These are phyloP conservation scores for Pachycephala philippinensis DNA, from an alignment of 2,113 vertebrate species.

Conservation along the genomic window DNA sequence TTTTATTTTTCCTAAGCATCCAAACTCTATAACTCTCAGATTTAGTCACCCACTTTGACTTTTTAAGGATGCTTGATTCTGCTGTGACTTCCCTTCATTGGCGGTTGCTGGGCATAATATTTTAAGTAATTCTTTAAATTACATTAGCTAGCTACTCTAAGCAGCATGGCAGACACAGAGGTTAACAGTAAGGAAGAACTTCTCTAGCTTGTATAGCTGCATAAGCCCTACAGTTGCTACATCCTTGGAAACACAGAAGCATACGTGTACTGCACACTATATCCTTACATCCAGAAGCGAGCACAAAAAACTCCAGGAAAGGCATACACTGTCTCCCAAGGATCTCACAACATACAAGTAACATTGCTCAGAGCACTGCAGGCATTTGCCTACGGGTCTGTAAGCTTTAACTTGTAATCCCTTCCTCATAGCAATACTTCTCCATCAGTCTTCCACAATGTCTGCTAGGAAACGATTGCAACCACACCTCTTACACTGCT, in stretches of 20 bases:
- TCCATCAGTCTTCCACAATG: not conserved
- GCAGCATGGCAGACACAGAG: not conserved
- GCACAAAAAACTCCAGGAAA: not conserved
- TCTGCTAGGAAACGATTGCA: not conserved
- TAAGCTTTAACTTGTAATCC: not conserved
- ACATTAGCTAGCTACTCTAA: not conserved
- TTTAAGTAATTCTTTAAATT: not conserved
- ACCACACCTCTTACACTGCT: not conserved
- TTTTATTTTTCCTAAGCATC: not conserved
- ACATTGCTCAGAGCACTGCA: not conserved
- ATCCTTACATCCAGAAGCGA: not conserved
- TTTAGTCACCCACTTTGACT: not conserved
- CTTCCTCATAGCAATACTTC: not conserved
- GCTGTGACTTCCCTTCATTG: not conserved
- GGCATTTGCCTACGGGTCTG: not conserved
- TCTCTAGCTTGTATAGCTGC: not conserved
- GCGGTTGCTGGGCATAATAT: not conserved
- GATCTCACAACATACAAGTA: not conserved
- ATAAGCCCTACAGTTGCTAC: not conserved
- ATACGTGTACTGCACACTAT: no score
- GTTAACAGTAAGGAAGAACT: not conserved
- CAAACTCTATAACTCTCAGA: not conserved
- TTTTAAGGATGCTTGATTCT: not conserved
- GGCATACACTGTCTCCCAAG: not conserved
- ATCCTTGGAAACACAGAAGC: not conserved